Base-by-base conservation (phyloP, 1,140 invertebrate species). In the Nomia melanderi region DNA sequence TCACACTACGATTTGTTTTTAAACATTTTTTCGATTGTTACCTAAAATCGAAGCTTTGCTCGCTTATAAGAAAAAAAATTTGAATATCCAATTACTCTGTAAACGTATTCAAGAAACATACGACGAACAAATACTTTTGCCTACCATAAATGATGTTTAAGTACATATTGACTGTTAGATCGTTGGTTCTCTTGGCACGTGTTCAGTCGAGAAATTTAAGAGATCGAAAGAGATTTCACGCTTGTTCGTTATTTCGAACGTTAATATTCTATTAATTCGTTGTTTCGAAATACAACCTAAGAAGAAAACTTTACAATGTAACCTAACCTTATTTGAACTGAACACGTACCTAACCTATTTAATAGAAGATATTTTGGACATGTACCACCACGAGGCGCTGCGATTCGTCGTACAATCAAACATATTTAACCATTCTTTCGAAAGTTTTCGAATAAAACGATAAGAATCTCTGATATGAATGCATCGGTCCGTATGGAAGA, bases 301-400 rank as follows among this genome's bases (percentile, higher is more conserved):
- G 47, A 73, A 39, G 8, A 66, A 65, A 65, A 39, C 2, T 66
- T 31, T 33, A 5, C 9, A 20, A 65, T 33, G n/a, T 74, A 69
- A 78, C 59, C 77, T 74, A 74, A 74, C 56, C 62, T 50, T 50
- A 66, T 31, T 23, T 20, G 20, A 41, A 60, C 33, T 31, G 29
- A 41, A 67, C 60, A 33, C 20, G 23, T 17, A 74, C 57, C 72
- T 79, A 79, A 50, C 77, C 50, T 75, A 60, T 76, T 69, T 59
- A 65, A 47, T 50, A 6, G 17, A 60, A 31, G n/a, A 31, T 75
- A 44, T n/a, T 63, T 75, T 31, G 7, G 25, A 63, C 27, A 17
- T 63, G 41, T 8, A 8, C 77, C 77, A 41, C 77, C 11, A 59
- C 25, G 77, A 60, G 77, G 77, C 77, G 77, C 72, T 79, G 56